Evolutionary conservation across 2,888 invertebrate species (phyloP), one percentile per base, ranked within the genome.

Genomic region (Adelphocoris suturalis): DNA sequence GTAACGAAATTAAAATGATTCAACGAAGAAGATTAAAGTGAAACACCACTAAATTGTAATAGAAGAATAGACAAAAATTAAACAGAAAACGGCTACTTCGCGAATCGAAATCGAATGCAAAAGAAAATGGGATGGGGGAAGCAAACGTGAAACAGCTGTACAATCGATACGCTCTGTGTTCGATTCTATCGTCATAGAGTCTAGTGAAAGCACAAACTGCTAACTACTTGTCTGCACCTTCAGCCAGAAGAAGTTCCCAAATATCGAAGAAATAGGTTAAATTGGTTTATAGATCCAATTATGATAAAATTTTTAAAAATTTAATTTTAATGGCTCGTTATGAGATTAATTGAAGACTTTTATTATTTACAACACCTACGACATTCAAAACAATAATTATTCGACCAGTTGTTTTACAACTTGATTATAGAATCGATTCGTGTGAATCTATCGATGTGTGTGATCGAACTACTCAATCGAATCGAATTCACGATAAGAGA

Each of bases 41-140:
- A 37, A 37, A 37, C 37, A 37, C 37, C 37, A 37, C 37, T 37
- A 37, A 37, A 37, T 37, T 7, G 0, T 1, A 78, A 23, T 23
- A 78, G n/a, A 28, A 7, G 13, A n/a, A 80, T 14, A 37, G 16
- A 46, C 9, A 12, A 37, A 0, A 37, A 11, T 11, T 13, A 80
- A 27, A 9, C 46, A 37, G 48, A 80, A 80, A 80, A 27, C 46
- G 46, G 47, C 80, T 7, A 48, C 48, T 11, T 80, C 78, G 46
- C 46, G 57, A 57, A 57, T 57, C 37, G 27, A 27, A n/a, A 19
- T 80, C 80, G 68, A 68, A 68, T 68, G 68, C 68, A 68, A 68
- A 68, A 68, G 68, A n/a, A 46, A 13, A 37, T 19, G 37, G 80
- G 46, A 11, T 5, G 46, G 48, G 47, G 80, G 14, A 78, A 76